Evolutionary conservation across 2,888 invertebrate genomes (phyloP), one percentile per base, ranked within the genome.

Genomic region (Odontocerum albicorne): DNA sequence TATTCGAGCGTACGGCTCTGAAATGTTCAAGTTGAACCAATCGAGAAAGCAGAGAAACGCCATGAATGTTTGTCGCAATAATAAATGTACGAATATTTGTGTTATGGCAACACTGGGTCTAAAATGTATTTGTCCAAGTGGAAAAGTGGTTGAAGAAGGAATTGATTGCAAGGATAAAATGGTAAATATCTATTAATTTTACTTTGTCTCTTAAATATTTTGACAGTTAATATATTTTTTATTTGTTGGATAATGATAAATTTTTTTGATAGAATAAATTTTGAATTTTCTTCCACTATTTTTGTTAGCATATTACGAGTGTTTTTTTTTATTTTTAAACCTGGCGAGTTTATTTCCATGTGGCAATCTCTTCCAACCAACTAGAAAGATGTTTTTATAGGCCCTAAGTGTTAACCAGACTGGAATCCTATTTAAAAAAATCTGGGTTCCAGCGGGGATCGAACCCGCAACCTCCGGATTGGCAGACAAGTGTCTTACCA

Each of bases 21-120:
- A 76, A 42, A 66, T 78, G 16, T 81, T 86, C 60, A 70, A 73
- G 0, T 69, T 86, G 3, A 67, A 72, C 10, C 85, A 85, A 53
- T 63, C 65, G 12, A 80, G 83, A 2, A 70, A 81, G 4, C 85
- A 86, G 64, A 79, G 80, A 17, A 52, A 63, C 2, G 66, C 66
- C 1, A 57, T 63, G 2, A 81, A 85, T 66, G 68, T 70, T 22
- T 87, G 87, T 64, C 59, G 65, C 8, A 67, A 70, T 46, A 71
- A 75, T 21, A 72, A 69, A 17, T 89, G 89, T 64, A 67, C 71
- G 1, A 78, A 84, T 51, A 69, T 89, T 64, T 89, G 89, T 66
- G 72, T 87, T 3, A 74, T 80, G 31, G 72, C 72, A 7, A 72
- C 74, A 38, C 65, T 68, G 2, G 70, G 71, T 1, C 70, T 74